A percentile compares a stretch with the other conserved stretches of the same genome.
phyloP scores from a whole-genome alignment of 2,797 vertebrate species.

The Benthosema pterotum region DNA sequence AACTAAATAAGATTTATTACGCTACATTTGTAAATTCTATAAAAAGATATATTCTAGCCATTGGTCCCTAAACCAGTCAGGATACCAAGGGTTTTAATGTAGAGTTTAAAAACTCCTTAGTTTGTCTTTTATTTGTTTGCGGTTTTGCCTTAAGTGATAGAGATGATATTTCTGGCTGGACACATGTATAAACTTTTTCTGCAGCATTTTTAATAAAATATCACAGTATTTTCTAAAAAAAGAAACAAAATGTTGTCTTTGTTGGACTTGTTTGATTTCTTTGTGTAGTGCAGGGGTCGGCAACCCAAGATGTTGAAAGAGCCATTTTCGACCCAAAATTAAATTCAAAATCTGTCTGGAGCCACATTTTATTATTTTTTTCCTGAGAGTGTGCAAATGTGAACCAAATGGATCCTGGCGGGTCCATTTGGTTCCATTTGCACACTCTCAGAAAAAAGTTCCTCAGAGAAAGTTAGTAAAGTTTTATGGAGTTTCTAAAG shows the following conservation, averaged over 20 bases:
- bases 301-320: too few relatives aligned
- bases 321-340: too few relatives aligned
- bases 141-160: slow-evolving; percentile 96
- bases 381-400: too few relatives aligned
- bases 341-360: too few relatives aligned
- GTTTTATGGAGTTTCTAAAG: too few relatives aligned
- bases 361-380: too few relatives aligned
- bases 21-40: slow-evolving; percentile 81
- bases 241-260: background rate
- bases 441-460: too few relatives aligned
- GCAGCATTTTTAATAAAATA: slow-evolving; percentile 99
- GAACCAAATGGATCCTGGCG: too few relatives aligned
- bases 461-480: too few relatives aligned
- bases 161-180: slow-evolving; percentile 96
- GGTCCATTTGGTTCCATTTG: too few relatives aligned
- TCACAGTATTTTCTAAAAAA: slow-evolving; percentile 97
- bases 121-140: slow-evolving; percentile 89
- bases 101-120: slow-evolving; percentile 75
- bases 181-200: slow-evolving; percentile 97
- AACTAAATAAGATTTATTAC: slow-evolving; percentile 68
- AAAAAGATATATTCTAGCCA: slow-evolving; percentile 84
- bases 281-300: too few relatives aligned
- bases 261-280: too few relatives aligned
- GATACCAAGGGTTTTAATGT: slow-evolving; percentile 85
- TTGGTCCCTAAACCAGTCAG: slow-evolving; percentile 82